phyloP scores from a whole-genome alignment of 2,888 invertebrate species.

The Bellardia pandia region DNA sequence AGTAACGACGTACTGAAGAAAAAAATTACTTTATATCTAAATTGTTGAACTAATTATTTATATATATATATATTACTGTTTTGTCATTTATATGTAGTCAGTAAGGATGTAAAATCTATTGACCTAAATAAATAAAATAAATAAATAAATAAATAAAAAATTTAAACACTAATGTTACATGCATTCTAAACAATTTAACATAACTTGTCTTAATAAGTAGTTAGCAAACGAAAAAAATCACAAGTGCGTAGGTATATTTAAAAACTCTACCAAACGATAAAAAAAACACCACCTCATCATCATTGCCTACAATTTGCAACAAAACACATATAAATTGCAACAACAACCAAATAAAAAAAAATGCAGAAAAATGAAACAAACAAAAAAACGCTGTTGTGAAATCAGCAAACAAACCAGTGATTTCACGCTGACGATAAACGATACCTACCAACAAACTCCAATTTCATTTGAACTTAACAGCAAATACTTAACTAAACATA shows the following conservation, averaged over 20 bases:
- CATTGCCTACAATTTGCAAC: slow-evolving; percentile 78
- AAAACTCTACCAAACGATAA: slow-evolving; percentile 49
- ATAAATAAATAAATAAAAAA: too few relatives aligned
- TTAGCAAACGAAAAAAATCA: slow-evolving; percentile 15
- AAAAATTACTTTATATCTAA: too few relatives aligned
- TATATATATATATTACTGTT: too few relatives aligned
- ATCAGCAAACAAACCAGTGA: slow-evolving; percentile 70
- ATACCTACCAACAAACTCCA: slow-evolving; percentile 47
- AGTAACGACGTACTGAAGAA: too few relatives aligned
- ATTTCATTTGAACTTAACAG: slow-evolving; percentile 25
- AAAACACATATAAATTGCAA: slow-evolving; percentile 63
- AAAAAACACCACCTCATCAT: slow-evolving; percentile 74
- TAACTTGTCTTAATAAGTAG: not conserved
- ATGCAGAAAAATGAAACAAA: too few relatives aligned
- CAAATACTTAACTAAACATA: not conserved
- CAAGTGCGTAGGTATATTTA: slow-evolving; percentile 60
- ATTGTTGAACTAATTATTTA: too few relatives aligned
- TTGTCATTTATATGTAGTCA: too few relatives aligned
- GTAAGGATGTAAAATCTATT: too few relatives aligned
- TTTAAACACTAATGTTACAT: not conserved
- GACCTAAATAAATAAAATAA: too few relatives aligned
- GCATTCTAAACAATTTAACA: not conserved
- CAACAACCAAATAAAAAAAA: slow-evolving; percentile 31
- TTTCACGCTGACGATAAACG: slow-evolving; percentile 71
- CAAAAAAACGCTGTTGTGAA: slow-evolving; percentile 55